These are phyloP conservation scores for Ganaspis sp. DNA, from an alignment of 1,140 invertebrate species.

Conservation along the genomic window DNA sequence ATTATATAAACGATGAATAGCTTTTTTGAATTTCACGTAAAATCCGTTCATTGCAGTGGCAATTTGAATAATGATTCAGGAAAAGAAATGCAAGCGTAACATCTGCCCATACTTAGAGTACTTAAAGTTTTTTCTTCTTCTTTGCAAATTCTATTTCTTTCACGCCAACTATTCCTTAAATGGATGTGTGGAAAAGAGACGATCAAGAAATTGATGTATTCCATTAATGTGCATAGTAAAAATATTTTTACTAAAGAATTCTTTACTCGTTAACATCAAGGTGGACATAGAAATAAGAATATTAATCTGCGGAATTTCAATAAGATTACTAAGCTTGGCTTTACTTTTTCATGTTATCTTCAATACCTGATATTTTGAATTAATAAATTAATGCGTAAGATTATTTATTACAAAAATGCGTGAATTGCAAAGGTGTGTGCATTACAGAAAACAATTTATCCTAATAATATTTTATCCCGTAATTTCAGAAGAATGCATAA, in stretches of 20 bases:
- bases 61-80: constrained; percentile 4
- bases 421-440: no score
- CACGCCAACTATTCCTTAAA: neutral
- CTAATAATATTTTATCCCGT: no score
- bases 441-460: no score
- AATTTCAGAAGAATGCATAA: no score
- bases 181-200: neutral
- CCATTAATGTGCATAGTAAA: neutral
- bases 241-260: neutral
- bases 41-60: neutral
- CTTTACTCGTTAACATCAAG: neutral
- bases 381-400: no score
- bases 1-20: no score
- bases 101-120: neutral
- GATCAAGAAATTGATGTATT: constrained; percentile 2
- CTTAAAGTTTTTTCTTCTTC: neutral
- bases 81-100: constrained; percentile 4
- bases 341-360: neutral
- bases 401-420: no score
- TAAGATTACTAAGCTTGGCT: neutral
- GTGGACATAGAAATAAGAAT: constrained; percentile 26
- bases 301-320: neutral
- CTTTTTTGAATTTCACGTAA: neutral
- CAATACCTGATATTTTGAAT: no score
- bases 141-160: neutral